These are phyloP conservation scores for Pseudomyrmex pallidus DNA, from an alignment of 1,140 invertebrate species.

Conservation along the genomic window DNA sequence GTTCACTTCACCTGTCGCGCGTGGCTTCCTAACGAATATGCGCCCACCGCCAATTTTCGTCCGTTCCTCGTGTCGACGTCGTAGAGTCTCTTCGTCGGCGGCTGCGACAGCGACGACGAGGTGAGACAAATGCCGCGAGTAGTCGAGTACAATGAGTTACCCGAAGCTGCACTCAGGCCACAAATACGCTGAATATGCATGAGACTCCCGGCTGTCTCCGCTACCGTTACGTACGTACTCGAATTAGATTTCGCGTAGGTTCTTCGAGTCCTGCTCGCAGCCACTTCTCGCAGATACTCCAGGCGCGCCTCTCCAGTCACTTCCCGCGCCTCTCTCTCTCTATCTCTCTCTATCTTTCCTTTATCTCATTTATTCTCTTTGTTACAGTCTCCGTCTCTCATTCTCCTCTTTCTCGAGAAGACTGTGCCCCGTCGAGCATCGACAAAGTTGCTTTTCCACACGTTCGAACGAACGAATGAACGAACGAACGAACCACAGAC, in stretches of 20 bases:
- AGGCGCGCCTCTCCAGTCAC: slow-evolving; percentile 47
- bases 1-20: slow-evolving; percentile 71
- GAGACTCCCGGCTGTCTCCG: slow-evolving; percentile 68
- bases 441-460: slow-evolving; percentile 32
- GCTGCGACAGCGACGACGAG: background rate
- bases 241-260: slow-evolving; percentile 81
- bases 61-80: slow-evolving; percentile 30
- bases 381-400: background rate
- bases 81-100: too few species aligned
- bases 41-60: slow-evolving; percentile 77
- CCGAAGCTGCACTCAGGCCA: slow-evolving; percentile 70
- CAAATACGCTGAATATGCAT: slow-evolving; percentile 84
- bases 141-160: slow-evolving; percentile 80
- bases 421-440: background rate
- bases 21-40: slow-evolving; percentile 63
- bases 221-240: slow-evolving; percentile 77
- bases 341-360: background rate
- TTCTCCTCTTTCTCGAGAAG: background rate
- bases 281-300: slow-evolving; percentile 72
- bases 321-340: slow-evolving; percentile 28
- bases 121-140: slow-evolving; percentile 61
- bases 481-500: slow-evolving; percentile 10
- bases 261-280: slow-evolving; percentile 75
- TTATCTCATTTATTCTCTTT: background rate
- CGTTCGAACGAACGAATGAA: slow-evolving; percentile 27